Base-by-base conservation (phyloP, 92 coral and sea anemone species). In the Epizoanthus scotinus region DNA sequence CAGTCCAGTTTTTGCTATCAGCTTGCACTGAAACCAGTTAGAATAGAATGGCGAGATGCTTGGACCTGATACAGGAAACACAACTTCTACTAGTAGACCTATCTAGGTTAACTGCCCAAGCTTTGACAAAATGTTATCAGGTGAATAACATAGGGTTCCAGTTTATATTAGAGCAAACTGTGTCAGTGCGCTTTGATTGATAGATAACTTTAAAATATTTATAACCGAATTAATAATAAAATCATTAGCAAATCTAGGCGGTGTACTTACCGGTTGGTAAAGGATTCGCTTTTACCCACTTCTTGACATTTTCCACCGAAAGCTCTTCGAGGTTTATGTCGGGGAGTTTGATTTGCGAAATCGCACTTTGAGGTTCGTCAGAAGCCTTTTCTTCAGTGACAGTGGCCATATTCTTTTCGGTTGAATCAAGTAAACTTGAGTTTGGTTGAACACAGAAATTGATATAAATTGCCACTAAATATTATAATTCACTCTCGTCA, bases 281-380 rank as follows among this genome's bases (percentile, higher is more conserved):
- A 22, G 97, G 97, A 70, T 92, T 92, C 22, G 81, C 86, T 31
- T 55, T 58, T 5, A 67, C 87, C 83, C 84, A 60, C 42, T 82
- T 81, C 69, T 81, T 90, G 3, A 82, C 84, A 10, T 83, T 90
- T 19, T 87, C 90, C 63, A 87, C 57, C 14, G 86, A 55, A 4
- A 56, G 49, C 31, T 83, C 82, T 10, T 75, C 81, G 17, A 75
- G 29, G 68, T 75, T 59, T 36, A 59, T 44, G 6, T 75, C 67
- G 22, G 63, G 47, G 36, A 83, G 53, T 66, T 83, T 62, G n/a
- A 55, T 61, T 31, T 83, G 84, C 47, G 80, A 77, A 42, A 38
- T 54, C 13, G 42, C 9, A 20, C 20, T 3, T 52, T 87, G 61
- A 24, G 60, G 53, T 58, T 58, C 56, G 9, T 82, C 81, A 6